These are phyloP conservation scores for Poecilia velifera DNA, from an alignment of 2,797 vertebrate species.

Conservation along the genomic window DNA sequence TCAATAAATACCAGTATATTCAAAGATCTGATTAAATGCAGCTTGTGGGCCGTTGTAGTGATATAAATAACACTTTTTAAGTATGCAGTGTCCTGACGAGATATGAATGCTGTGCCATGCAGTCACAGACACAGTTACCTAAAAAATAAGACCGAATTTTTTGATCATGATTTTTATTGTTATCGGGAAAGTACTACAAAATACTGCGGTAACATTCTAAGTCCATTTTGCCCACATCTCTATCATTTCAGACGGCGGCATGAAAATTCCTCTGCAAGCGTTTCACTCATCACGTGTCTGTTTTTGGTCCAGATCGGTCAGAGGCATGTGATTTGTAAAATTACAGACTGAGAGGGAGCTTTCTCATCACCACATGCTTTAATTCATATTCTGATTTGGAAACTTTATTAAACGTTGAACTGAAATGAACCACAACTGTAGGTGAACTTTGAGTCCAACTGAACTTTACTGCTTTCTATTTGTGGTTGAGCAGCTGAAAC, in stretches of 20 bases:
- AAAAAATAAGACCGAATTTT: too few species aligned
- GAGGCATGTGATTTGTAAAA: constrained; percentile 1
- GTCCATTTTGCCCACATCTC: too few species aligned
- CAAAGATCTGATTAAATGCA: too few species aligned
- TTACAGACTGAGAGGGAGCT: background rate
- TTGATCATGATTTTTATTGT: too few species aligned
- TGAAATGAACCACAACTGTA: background rate
- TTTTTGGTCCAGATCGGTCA: background rate
- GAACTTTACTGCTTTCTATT: background rate
- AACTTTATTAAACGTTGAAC: background rate
- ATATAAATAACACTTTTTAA: too few species aligned
- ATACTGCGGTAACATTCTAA: too few species aligned
- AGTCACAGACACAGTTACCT: too few species aligned
- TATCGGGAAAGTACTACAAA: too few species aligned
- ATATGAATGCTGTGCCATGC: too few species aligned
- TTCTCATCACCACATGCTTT: background rate
- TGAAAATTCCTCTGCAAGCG: background rate
- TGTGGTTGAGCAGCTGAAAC: constrained; percentile 6
- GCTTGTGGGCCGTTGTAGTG: too few species aligned
- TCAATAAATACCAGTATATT: too few species aligned
- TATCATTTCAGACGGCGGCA: background rate
- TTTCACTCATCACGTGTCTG: background rate
- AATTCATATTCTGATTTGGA: background rate
- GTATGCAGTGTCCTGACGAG: too few species aligned
- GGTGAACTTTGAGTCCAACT: background rate